Conservation (phyloP, 2,797 vertebrate genomes). For the Streptopelia turtur region DNA sequence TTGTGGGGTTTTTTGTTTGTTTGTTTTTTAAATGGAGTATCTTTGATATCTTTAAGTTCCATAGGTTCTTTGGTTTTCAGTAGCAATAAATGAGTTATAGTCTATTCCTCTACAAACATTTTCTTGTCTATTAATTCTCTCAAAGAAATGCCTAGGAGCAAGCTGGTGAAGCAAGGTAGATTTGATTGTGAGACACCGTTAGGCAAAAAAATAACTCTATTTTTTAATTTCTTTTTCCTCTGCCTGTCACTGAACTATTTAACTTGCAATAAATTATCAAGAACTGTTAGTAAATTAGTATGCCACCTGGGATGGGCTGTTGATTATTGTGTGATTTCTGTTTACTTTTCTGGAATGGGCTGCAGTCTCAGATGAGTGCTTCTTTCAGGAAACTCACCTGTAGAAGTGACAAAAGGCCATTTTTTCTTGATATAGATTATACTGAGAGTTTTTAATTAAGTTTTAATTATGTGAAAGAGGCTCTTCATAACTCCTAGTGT, state of each 20-base stretch:
- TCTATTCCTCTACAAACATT: background rate
- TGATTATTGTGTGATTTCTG: conserved; percentile 11
- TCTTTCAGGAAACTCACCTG: conserved; percentile 25
- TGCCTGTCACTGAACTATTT: background rate
- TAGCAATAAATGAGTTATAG: background rate
- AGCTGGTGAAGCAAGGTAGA: background rate
- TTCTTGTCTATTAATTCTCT: background rate
- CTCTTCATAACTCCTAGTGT: conserved; percentile 4
- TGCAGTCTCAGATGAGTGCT: conserved; percentile 39
- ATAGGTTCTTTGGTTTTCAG: background rate
- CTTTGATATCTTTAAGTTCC: background rate
- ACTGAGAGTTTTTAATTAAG: conserved; percentile 58
- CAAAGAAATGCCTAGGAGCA: conserved; percentile 12
- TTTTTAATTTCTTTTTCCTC: too few species aligned
- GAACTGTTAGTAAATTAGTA: conserved; percentile 28
- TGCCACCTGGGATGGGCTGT: background rate
- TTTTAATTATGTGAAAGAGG: conserved; percentile 54
- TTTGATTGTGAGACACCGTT: background rate
- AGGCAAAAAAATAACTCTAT: background rate
- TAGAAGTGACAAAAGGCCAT: conserved; percentile 16
- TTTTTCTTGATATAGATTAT: conserved; percentile 19
- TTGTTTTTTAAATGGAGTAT: background rate
- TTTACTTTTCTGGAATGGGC: conserved; percentile 49
- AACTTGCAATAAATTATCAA: conserved; percentile 30
- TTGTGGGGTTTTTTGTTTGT: too few species aligned